Evolutionary conservation across 1,140 invertebrate genomes (phyloP).

Genomic region (Lerema accius): DNA sequence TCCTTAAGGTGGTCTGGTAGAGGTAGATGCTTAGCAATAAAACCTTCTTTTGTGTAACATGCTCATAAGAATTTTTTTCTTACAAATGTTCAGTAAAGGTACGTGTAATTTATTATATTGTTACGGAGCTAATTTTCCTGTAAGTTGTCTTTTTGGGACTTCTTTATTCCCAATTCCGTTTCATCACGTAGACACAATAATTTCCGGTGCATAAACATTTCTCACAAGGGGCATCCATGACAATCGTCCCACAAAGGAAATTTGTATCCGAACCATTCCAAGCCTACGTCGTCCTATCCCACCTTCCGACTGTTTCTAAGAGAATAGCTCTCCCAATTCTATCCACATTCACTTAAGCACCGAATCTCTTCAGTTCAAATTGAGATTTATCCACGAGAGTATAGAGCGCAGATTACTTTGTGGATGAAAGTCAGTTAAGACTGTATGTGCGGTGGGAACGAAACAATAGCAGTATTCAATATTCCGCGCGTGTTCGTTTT

Average conservation of each 20-base stretch:
- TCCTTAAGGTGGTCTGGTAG: too few relatives aligned
- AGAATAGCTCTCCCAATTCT: not conserved
- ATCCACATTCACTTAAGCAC: not conserved
- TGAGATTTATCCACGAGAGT: constrained; percentile 22
- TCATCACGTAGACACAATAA: constrained; percentile 39
- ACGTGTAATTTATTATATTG: too few relatives aligned
- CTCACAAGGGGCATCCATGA: constrained; percentile 50
- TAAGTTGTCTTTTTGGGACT: not conserved
- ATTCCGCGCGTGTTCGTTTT: constrained; percentile 54
- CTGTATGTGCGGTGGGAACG: constrained; percentile 8
- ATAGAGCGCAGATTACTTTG: constrained; percentile 38
- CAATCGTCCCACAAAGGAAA: constrained; percentile 54
- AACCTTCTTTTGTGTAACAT: too few relatives aligned
- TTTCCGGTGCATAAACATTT: constrained; percentile 45
- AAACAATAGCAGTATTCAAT: constrained; percentile 58
- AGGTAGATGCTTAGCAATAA: too few relatives aligned
- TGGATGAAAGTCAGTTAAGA: not conserved
- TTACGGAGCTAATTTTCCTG: too few relatives aligned
- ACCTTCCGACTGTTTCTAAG: constrained; percentile 14
- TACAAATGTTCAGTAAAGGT: too few relatives aligned
- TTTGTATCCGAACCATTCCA: constrained; percentile 61
- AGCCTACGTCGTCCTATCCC: constrained; percentile 29
- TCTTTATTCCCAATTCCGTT: not conserved
- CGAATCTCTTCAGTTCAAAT: constrained; percentile 21
- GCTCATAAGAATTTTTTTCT: too few relatives aligned